Conservation (phyloP, 2,797 vertebrate genomes). For the Vespertilio murinus region DNA sequence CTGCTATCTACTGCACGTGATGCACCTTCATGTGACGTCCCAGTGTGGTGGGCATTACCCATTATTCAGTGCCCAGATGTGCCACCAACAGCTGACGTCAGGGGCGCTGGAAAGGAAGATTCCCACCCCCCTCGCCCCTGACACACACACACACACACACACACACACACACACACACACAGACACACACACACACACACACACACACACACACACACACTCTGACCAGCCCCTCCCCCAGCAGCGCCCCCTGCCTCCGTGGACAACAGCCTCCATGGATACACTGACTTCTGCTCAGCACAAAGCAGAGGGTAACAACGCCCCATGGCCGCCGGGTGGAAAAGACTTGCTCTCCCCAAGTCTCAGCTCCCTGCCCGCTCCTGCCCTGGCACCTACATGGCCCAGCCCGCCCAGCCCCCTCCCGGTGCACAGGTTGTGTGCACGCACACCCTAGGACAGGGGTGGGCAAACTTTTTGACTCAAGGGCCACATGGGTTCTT, state of each 20-base stretch:
- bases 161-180: accelerated
- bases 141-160: accelerated
- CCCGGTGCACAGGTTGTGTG: background rate
- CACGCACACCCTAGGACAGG: no score
- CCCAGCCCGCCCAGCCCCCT: background rate
- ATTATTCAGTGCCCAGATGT: no score
- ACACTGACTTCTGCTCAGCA: background rate
- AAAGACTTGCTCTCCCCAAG: background rate
- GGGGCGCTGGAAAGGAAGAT: background rate
- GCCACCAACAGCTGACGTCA: accelerated
- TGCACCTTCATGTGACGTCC: background rate
- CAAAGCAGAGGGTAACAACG: background rate
- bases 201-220: background rate
- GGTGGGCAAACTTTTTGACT: no score
- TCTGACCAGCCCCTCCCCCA: background rate
- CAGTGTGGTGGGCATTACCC: background rate
- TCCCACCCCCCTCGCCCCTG: accelerated
- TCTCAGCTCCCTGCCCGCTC: no score
- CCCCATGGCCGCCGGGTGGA: accelerated
- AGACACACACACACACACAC: background rate
- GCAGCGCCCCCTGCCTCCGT: background rate
- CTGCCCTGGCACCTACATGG: accelerated
- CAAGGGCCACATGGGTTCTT: no score
- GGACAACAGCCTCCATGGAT: background rate
- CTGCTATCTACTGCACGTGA: background rate